A percentile compares a stretch with the other conserved stretches of the same genome.
Evolutionary conservation across 2,888 invertebrate genomes (phyloP).

Genomic region (Oscheius sp.): DNA sequence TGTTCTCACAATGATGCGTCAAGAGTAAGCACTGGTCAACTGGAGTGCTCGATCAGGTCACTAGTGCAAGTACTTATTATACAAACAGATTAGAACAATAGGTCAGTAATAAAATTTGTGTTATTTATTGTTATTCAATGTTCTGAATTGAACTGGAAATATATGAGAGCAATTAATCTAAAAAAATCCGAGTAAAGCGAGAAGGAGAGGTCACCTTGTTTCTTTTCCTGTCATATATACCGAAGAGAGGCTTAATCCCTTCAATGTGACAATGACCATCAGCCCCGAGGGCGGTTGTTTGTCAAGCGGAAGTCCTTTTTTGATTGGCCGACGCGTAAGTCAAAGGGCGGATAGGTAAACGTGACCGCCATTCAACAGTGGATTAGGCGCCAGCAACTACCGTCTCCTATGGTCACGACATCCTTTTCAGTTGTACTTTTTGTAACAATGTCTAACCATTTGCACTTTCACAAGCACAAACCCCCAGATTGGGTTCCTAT

Average conservation of each 20-base stretch:
- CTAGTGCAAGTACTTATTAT: conserved; percentile 1
- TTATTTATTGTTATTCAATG: too few species aligned
- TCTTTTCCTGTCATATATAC: too few species aligned
- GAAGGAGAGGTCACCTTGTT: too few species aligned
- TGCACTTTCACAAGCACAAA: neutral
- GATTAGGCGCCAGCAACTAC: conserved; percentile 27
- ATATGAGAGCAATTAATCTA: too few species aligned
- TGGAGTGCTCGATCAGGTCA: conserved; percentile 15
- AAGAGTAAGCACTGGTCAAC: conserved; percentile 4
- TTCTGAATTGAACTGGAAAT: too few species aligned
- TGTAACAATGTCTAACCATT: neutral
- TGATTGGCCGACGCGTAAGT: conserved; percentile 30
- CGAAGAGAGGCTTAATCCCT: neutral
- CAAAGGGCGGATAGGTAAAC: conserved; percentile 29
- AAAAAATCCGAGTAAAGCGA: too few species aligned
- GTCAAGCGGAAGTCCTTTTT: conserved; percentile 33
- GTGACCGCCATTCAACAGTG: conserved; percentile 28
- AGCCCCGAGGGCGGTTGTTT: conserved; percentile 23
- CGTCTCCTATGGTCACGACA: conserved; percentile 21
- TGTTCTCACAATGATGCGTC: conserved; percentile 8
- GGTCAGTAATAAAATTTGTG: too few species aligned
- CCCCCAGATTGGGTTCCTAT: neutral
- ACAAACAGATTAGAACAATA: too few species aligned
- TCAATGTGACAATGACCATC: conserved; percentile 9
- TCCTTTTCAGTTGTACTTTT: conserved; percentile 2